Conservation (phyloP, 2,797 vertebrate genomes). For the Microcaecilia unicolor region DNA sequence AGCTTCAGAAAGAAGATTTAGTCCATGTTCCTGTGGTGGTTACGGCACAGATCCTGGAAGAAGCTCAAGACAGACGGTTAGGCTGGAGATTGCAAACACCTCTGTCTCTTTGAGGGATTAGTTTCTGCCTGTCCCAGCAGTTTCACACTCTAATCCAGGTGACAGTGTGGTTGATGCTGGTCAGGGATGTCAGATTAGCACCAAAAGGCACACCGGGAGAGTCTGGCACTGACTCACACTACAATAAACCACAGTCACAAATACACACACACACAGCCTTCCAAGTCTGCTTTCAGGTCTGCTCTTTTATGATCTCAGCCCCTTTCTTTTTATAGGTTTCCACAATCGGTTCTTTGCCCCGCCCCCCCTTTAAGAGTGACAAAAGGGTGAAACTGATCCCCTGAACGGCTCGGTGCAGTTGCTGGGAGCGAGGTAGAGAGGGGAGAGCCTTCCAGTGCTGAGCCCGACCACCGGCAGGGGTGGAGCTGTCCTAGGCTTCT, state of each 20-base stretch:
- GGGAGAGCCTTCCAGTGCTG: background rate
- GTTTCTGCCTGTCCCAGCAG: too few relatives aligned
- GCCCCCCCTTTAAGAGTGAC: conserved; percentile 61
- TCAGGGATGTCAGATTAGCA: too few relatives aligned
- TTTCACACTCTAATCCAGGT: too few relatives aligned
- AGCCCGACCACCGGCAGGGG: background rate
- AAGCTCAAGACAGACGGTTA: too few relatives aligned
- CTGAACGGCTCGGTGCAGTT: conserved; percentile 1
- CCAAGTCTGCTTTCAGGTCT: conserved; percentile 13
- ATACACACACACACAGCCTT: conserved; percentile 1
- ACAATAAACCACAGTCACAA: background rate
- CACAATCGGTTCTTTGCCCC: conserved; percentile 57
- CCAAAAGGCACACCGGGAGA: too few relatives aligned
- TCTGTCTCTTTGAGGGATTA: too few relatives aligned
- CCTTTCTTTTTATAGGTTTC: conserved; percentile 63
- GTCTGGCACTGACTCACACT: background rate
- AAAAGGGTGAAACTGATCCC: conserved; percentile 56
- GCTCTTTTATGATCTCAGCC: conserved; percentile 60
- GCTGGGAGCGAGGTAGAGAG: background rate
- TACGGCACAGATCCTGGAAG: too few relatives aligned
- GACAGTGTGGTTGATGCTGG: too few relatives aligned
- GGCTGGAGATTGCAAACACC: too few relatives aligned
- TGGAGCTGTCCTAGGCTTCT: too few relatives aligned
- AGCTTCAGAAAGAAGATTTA: too few relatives aligned
- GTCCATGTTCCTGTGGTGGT: too few relatives aligned